Evolutionary conservation across 2,113 vertebrate species (phyloP), one percentile per base, ranked within the genome.

Genomic region (Spea bombifrons): DNA sequence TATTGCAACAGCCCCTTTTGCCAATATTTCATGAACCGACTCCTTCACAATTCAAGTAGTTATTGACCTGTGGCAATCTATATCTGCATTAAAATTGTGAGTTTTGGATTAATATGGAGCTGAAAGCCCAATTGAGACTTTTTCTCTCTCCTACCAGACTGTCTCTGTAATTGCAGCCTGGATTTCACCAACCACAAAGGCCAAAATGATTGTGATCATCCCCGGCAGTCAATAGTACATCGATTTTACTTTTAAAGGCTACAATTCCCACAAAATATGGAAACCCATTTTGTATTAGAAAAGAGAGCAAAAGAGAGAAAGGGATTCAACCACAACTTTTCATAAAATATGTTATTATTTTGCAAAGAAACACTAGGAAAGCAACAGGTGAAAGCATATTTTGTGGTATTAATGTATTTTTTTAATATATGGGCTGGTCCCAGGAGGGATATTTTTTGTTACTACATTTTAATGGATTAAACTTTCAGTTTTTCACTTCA

Each of bases 171-270:
- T 92, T 91, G 92, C 88, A 91, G 91, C 90, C 90, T 91, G 90
- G 90, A 93, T 94, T 92, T 93, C 90, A 91, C 89, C 92, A 91
- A 90, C 92, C 93, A 93, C 94, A 94, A 91, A 93, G 92, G 92
- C 88, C 88, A 92, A 87, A 91, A 92, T 88, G 88, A 92, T 93
- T 92, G 92, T 88, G 90, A 93, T 92, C 90, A 90, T 88, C 88
- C 89, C 86, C 84, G 83, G 86, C 84, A 86, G 90, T 92, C 91
- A 70, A 94, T 93, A 92, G 84, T 47, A 82, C 88, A 93, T 94
- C 85, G 90, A 92, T 93, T 91, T 92, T 92, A 84, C 78, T 83
- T 83, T 84, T 88, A 89, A 88, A 89, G 88, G 89, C 86, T 88
- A 88, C 88, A 86, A 90, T 91, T 90, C 85, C 45, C 89, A 91